These are phyloP conservation scores for Synanthedon andrenaeformis DNA, from an alignment of 2,888 invertebrate genomes.

Conservation along the genomic window DNA sequence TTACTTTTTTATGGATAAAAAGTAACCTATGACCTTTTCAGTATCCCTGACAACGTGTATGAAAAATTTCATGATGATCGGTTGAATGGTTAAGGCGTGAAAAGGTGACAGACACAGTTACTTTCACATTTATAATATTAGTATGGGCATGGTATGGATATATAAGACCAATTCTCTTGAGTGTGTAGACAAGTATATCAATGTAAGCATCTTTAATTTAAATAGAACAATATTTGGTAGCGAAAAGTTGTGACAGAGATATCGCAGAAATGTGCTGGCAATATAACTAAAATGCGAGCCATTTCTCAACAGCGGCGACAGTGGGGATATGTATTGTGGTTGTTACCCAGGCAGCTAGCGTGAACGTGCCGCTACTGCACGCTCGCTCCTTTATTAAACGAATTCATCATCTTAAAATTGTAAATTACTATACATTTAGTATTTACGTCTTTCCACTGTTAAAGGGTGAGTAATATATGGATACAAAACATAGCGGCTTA, in stretches of 20 bases:
- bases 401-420: conserved; percentile 30
- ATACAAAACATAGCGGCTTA: no score
- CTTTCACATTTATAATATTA: no score
- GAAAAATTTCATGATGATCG: no score
- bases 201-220: not conserved
- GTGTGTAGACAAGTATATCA: not conserved
- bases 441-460: not conserved
- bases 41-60: no score
- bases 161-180: no score
- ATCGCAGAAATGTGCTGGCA: conserved; percentile 5
- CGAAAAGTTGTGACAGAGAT: conserved; percentile 1
- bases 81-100: no score
- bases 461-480: no score
- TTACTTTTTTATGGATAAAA: no score
- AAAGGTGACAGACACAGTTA: no score
- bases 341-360: not conserved
- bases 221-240: not conserved
- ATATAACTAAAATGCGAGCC: conserved; percentile 17
- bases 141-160: no score
- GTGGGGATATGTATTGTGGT: not conserved
- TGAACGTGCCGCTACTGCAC: conserved; percentile 20
- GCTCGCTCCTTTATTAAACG: conserved; percentile 32
- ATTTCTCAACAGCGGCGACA: conserved; percentile 16
- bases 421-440: not conserved
- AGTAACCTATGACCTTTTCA: no score